Percentiles rank a stretch among this genome's conserved stretches.
These are phyloP conservation scores for Sus scrofa DNA, from an alignment of 2,113 vertebrate species.

Conservation along the genomic window DNA sequence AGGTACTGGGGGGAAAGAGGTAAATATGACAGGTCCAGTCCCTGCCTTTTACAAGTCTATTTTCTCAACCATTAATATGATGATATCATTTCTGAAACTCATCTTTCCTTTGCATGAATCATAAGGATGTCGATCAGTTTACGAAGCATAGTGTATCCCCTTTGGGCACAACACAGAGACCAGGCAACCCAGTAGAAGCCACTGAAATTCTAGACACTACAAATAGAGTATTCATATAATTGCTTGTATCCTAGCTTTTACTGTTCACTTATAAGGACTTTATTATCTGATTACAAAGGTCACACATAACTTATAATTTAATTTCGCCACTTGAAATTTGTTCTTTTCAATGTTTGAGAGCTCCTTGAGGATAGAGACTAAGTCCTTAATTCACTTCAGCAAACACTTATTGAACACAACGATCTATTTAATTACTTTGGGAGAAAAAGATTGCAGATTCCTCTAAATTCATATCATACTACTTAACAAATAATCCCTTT, in stretches of 20 bases:
- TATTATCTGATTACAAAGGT: conserved; percentile 2
- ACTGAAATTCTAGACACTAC: not conserved
- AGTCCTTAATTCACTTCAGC: conserved; percentile 50
- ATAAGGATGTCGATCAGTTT: not conserved
- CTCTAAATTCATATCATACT: conserved; percentile 41
- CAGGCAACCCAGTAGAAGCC: not conserved
- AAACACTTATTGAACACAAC: conserved; percentile 28
- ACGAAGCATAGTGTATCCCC: not conserved
- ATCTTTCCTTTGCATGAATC: conserved; percentile 7
- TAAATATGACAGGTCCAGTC: not conserved
- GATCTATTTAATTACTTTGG: conserved; percentile 42
- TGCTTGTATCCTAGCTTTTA: not conserved
- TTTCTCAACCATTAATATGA: not conserved
- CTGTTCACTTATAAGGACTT: conserved; percentile 6
- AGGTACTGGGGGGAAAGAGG: not conserved
- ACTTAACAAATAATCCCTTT: conserved; percentile 56
- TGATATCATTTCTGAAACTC: not conserved
- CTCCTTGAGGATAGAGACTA: conserved; percentile 12
- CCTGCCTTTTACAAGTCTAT: not conserved
- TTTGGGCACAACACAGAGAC: not conserved
- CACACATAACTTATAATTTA: not conserved
- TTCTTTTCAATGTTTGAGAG: conserved; percentile 31
- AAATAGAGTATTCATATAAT: not conserved
- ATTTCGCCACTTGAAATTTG: not conserved
- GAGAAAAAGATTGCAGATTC: not conserved